Evolutionary conservation across 2,113 vertebrate species (phyloP), one percentile per base, ranked within the genome.

Genomic region (Aldabrachelys gigantea): DNA sequence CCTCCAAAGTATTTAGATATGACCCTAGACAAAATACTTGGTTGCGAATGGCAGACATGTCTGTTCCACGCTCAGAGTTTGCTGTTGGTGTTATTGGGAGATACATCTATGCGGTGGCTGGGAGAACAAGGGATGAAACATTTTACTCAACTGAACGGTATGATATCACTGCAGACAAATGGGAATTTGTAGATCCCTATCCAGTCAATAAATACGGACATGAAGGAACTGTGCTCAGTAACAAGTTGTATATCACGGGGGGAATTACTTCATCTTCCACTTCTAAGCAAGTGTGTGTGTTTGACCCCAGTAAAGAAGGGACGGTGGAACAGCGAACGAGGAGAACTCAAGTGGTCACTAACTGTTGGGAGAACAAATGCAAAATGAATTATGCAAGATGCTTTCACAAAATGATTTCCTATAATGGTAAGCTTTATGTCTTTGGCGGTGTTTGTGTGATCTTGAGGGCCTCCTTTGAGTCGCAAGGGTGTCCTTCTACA

Each of bases 351-450:
- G 98, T 99, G 24, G 99, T 99, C 89, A 99, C 99, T 97, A 99
- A 99, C 98, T 99, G 99, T 97, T 99, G 99, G 99, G 99, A 99
- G 98, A 99, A 99, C 97, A 99, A 99, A 96, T 99, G 99, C 97
- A 99, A 99, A 98, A 99, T 99, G 99, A 99, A 99, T 98, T 99
- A 99, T 8, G 99, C 99, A 8, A 99, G 99, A 95, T 99, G 99
- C 97, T 99, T 99, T 98, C 99, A 99, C 98, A 99, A 99, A 98
- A 99, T 99, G 99, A 99, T 99, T 95, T 99, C 99, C 50, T 99
- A 99, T 79, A 99, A 99, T 19, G 99, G 99, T 96, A 99, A 99
- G 98, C 99, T 99, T 95, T 99, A 99, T 94, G 99, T 99, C 53
- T 99, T 99, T 25, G 99, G 99, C 29, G 99, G 99, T 8, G 99